phyloP scores from a whole-genome alignment of 64 coral and sea anemone species.

The Porites australiensis region DNA sequence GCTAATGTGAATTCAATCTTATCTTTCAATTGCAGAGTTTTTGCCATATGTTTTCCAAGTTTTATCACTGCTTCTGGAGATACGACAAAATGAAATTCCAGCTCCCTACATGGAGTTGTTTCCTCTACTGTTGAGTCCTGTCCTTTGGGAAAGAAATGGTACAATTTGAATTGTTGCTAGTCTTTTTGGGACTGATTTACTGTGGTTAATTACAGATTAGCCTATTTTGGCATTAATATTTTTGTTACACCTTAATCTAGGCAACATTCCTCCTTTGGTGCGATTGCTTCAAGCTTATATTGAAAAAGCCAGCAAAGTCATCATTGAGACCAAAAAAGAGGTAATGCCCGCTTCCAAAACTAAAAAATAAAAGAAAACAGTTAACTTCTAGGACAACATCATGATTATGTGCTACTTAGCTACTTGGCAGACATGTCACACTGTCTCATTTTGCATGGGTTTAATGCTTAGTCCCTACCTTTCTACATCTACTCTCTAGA shows the following conservation, averaged over 20 bases:
- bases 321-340: conserved; percentile 81
- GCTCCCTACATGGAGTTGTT: conserved; percentile 84
- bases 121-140: conserved; percentile 76
- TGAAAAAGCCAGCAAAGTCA: conserved; percentile 83
- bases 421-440: too few species aligned
- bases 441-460: too few species aligned
- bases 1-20: not conserved
- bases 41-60: conserved; percentile 99
- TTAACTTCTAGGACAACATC: too few species aligned
- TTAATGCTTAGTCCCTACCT: too few species aligned
- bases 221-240: not conserved
- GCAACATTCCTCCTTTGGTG: conserved; percentile 97
- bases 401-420: too few species aligned
- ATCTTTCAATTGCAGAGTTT: conserved; percentile 72
- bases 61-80: conserved; percentile 89
- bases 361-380: not conserved
- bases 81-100: conserved; percentile 85
- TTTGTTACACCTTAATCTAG: conserved; percentile 21
- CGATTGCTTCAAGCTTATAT: conserved; percentile 96
- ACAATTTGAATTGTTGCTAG: not conserved
- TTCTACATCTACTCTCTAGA: too few species aligned
- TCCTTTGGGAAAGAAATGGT: conserved; percentile 97
- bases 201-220: not conserved
- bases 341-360: conserved; percentile 27
- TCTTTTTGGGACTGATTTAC: not conserved